These are phyloP conservation scores for Hydriomena furcata DNA, from an alignment of 2,888 invertebrate genomes.

Conservation along the genomic window DNA sequence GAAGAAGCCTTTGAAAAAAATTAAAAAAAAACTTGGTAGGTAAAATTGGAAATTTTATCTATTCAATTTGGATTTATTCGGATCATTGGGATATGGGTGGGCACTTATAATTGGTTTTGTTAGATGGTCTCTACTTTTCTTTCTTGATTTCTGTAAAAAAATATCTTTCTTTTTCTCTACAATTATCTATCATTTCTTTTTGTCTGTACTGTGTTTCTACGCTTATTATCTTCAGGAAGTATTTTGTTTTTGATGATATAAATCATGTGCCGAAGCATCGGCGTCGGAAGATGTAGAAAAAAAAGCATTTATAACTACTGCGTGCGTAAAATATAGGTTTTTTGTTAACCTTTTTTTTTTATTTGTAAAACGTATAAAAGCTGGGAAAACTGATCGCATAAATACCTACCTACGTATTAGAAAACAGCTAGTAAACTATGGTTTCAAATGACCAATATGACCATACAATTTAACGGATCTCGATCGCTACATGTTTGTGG, in stretches of 20 bases:
- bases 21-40: slow-evolving; percentile 27
- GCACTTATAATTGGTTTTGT: slow-evolving; percentile 14
- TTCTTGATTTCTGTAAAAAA: not conserved
- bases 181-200: not conserved
- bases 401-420: slow-evolving; percentile 22
- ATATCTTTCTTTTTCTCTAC: not conserved
- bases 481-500: slow-evolving; percentile 33
- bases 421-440: slow-evolving; percentile 29
- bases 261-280: too few relatives aligned
- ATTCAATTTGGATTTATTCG: slow-evolving; percentile 9
- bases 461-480: slow-evolving; percentile 35
- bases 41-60: slow-evolving; percentile 12
- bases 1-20: slow-evolving; percentile 26
- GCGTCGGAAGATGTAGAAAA: too few relatives aligned
- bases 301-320: too few relatives aligned
- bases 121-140: slow-evolving; percentile 3
- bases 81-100: slow-evolving; percentile 9
- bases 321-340: too few relatives aligned
- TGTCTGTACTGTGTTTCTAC: not conserved
- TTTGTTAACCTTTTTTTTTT: too few relatives aligned
- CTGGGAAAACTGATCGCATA: slow-evolving; percentile 9
- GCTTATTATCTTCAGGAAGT: not conserved
- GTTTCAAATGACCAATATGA: slow-evolving; percentile 19
- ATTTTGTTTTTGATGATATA: too few relatives aligned
- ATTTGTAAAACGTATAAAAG: too few relatives aligned